Evolutionary conservation across 2,113 vertebrate species (phyloP), one percentile per base, ranked within the genome.

Genomic region (Prietella phreatophila): DNA sequence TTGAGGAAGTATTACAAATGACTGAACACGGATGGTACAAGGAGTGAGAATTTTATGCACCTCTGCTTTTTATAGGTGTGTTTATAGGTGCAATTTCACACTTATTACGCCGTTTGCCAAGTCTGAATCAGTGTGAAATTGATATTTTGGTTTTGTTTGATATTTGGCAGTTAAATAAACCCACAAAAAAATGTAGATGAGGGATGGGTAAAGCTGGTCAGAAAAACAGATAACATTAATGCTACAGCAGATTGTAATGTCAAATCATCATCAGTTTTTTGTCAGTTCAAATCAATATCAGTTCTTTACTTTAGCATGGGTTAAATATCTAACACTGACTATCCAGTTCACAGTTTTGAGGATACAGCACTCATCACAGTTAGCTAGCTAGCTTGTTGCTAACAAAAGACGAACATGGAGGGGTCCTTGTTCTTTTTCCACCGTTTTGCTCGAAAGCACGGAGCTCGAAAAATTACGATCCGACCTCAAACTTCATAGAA

Each of bases 101-200:
- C 79, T 33, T 30, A 76, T 42, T 42, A 47, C 73, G 27, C n/a
- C n/a, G 3, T 30, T 80, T 58, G 79, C 53, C 53, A 22, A 81
- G 79, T 81, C 79, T 56, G 55, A 33, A 79, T 47, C 27, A 33
- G 55, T 30, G 76, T 55, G n/a, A 53, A 80, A 80, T 55, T 80
- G 50, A 80, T 78, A 15, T 25, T 30, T 79, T 53, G 53, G 47
- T 25, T 8, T 79, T 2, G n/a, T 55, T 80, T 55, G 50, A 50
- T 30, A 6, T 78, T 75, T 47, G 71, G 39, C 71, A 47, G 36
- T 75, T 75, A 47, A 75, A 47, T 47, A 73, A 73, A 73, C 5
- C 36, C 20, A 22, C 69, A 39, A 9, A 73, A 67, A 39, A 33
- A 36, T 19, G 20, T 47, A 17, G 39, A 11, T 13, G 39, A 75